Base-by-base conservation (phyloP, 2,797 vertebrate genomes). In the Geotrypetes seraphini region DNA sequence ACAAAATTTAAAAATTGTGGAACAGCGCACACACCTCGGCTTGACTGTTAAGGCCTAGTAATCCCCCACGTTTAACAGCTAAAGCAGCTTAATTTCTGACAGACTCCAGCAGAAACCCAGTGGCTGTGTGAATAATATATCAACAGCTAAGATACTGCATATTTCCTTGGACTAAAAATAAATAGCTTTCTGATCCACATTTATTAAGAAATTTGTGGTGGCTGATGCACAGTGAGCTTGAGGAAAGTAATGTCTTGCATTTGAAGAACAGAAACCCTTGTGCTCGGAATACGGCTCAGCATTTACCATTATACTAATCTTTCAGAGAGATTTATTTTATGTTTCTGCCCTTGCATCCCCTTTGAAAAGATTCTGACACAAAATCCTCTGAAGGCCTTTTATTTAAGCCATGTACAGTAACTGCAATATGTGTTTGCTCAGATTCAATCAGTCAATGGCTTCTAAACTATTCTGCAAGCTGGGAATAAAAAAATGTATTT, bases 171-270 rank as follows among this genome's bases (percentile, higher is more conserved):
- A 8, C 57, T n/a, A 71, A 44, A 33, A 22, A 56, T 59, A 65
- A 63, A 47, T 38, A 38, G 15, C 5, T 48, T 40, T 44, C 31
- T 39, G 51, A 54, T 53, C 30, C 62, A 31, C 44, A 40, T 49
- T 32, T 9, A 14, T 10, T 8, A 16, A 26, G 19, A 43, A 47
- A 33, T 36, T n/a, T 54, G 28, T 49, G 17, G 12, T 12, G 39
- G 37, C 39, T 64, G 61, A 60, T 67, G 41, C 50, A 26, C 17
- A 36, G n/a, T n/a, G n/a, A 23, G 27, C 61, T 52, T 24, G 27
- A 31, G 41, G 42, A 46, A 49, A 14, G 36, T 22, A 2, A 12
- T 39, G 13, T 39, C 18, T 50, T 52, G 19, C 12, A 16, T 16
- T 40, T 43, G 24, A 9, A 26, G 13, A 37, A 22, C 23, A 32